A percentile compares a stretch with the other conserved stretches of the same genome.
Conservation (phyloP, 1,140 invertebrate genomes). For the Andrena cerasifolii region DNA sequence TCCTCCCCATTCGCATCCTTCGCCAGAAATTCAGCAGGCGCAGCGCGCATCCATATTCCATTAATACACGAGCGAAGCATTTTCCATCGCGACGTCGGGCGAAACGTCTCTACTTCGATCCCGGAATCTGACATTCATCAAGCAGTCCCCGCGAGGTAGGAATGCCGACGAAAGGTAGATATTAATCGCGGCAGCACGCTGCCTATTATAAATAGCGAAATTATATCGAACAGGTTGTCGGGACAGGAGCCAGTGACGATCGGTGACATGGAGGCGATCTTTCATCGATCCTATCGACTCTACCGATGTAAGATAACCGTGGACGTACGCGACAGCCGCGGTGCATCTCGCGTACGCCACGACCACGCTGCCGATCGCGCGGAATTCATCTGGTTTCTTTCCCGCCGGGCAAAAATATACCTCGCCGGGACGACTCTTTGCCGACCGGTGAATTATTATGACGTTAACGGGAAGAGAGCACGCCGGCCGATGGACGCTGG, state of each 20-base stretch:
- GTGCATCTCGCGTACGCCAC: conserved; percentile 39
- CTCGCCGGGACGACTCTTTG: conserved; percentile 56
- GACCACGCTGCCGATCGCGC: conserved; percentile 11
- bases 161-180: conserved; percentile 65
- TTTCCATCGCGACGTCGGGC: conserved; percentile 14
- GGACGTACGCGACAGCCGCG: conserved; percentile 42
- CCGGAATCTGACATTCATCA: conserved; percentile 49
- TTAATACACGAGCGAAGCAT: conserved; percentile 1
- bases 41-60: background rate
- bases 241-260: conserved; percentile 61
- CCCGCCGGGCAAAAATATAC: conserved; percentile 61
- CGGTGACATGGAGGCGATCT: conserved; percentile 41
- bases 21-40: no score
- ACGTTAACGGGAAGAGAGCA: conserved; percentile 61
- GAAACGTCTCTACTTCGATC: conserved; percentile 56
- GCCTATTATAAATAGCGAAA: conserved; percentile 77
- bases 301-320: conserved; percentile 62
- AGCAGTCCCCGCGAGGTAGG: conserved; percentile 27
- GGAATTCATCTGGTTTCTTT: conserved; percentile 65
- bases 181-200: conserved; percentile 72
- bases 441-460: conserved; percentile 71
- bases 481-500: background rate
- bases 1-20: no score
- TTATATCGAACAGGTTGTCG: conserved; percentile 73
- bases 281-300: conserved; percentile 43